Base-by-base conservation (phyloP, 2,797 vertebrate species). In the Salmo trutta region DNA sequence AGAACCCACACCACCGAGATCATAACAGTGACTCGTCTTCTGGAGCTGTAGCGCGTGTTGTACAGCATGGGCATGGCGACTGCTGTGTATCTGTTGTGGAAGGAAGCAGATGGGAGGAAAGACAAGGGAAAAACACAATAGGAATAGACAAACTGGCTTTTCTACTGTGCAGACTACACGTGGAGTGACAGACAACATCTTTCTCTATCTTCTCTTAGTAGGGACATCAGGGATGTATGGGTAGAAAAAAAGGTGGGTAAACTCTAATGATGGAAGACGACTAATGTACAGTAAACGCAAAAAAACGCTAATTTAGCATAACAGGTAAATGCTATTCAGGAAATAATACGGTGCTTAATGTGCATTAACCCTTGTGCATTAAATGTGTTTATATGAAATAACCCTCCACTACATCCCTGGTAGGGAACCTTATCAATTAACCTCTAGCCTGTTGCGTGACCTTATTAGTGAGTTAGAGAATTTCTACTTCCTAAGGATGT, bases 61-160 rank as follows among this genome's bases (percentile, higher is more conserved):
- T 99, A 99, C 74, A 99, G 92, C 98, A 99, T 99, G 0, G 98
- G 98, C 98, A 99, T 98, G 17, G 98, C 98, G 84, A 99, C 98
- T 0, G 98, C 98, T 2, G 97, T 99, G 90, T 99, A 99, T 89
- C 98, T 99, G 94, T 36, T 19, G 21, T 19, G 33, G 51, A 54
- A 62, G 52, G 29, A 16, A 68, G 74, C 21, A 47, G 31, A 75
- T 19, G 8, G 6, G 21, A 27, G 16, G 21, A 66, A 21, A 73
- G 19, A 36, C 3, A 14, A 14, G 24, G 75, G 8, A 31, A 21
- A 31, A 33, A 8, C 51, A 14, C 31, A 33, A 1, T 3, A 16
- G 2, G 62, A 14, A 36, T 15, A 14, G 29, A 73, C 15, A 33
- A n/a, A 41, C 41, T 41, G 5, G 6, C 8, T 62, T 21, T 24